Evolutionary conservation across 2,888 invertebrate species (phyloP).

Genomic region (Melanotus villosus): DNA sequence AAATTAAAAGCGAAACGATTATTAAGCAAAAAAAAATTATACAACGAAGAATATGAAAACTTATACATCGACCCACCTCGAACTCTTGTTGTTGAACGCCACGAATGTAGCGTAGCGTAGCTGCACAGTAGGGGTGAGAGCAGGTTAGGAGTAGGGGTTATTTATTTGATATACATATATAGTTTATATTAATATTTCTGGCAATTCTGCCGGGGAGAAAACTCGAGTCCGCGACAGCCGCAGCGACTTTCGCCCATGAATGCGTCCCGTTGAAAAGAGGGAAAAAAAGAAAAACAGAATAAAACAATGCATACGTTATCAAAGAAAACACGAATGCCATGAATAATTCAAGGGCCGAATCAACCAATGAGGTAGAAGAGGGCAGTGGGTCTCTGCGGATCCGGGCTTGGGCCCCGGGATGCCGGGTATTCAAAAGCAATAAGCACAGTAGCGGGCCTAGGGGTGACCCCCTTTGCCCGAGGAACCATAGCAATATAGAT

Average conservation of each 20-base stretch:
- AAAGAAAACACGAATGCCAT: slow-evolving; percentile 45
- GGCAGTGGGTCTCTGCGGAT: slow-evolving; percentile 56
- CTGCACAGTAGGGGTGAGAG: slow-evolving; percentile 49
- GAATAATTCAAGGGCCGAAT: slow-evolving; percentile 51
- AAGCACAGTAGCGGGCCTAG: slow-evolving; percentile 65
- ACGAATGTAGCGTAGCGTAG: slow-evolving; percentile 43
- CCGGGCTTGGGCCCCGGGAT: slow-evolving; percentile 63
- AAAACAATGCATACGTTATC: slow-evolving; percentile 50
- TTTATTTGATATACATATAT: slow-evolving; percentile 66
- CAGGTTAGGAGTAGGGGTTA: slow-evolving; percentile 59
- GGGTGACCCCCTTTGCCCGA: slow-evolving; percentile 57
- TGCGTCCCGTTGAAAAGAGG: slow-evolving; percentile 8
- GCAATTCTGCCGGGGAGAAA: slow-evolving; percentile 65
- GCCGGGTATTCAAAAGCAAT: slow-evolving; percentile 71
- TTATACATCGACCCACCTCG: slow-evolving; percentile 43
- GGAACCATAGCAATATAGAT: slow-evolving; percentile 69
- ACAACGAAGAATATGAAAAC: slow-evolving; percentile 38
- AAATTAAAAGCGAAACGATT: no score
- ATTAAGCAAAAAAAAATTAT: slow-evolving; percentile 7
- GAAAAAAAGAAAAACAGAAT: slow-evolving; percentile 27
- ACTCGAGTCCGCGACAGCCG: slow-evolving; percentile 54
- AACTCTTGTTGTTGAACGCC: slow-evolving; percentile 47
- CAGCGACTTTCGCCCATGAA: slow-evolving; percentile 47
- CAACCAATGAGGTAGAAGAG: slow-evolving; percentile 54
- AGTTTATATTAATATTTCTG: slow-evolving; percentile 63